Percentiles rank a stretch among this genome's conserved stretches.
Conservation (phyloP, 2,113 vertebrate species). For the Mandrillus leucophaeus region DNA sequence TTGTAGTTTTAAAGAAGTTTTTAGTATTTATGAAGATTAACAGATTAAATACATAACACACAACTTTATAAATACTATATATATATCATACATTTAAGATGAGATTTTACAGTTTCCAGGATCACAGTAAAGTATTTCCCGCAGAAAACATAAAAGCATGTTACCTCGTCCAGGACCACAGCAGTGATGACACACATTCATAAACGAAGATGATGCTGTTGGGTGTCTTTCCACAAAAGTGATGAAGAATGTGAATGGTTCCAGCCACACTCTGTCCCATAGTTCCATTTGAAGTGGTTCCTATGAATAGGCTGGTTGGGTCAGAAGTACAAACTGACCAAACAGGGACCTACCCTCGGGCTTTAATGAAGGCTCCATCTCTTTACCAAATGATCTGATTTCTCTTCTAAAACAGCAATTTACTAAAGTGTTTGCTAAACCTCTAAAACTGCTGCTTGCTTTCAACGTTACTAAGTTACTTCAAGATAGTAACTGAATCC, state of each 20-base stretch:
- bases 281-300: not conserved
- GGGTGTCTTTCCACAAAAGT: not conserved
- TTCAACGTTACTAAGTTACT: slow-evolving; percentile 11
- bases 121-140: not conserved
- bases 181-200: not conserved
- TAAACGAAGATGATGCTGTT: not conserved
- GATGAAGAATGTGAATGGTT: not conserved
- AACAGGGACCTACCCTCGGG: not conserved
- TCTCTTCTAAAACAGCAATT: not conserved
- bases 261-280: not conserved
- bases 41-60: not conserved
- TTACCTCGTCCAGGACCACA: not conserved
- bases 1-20: not conserved
- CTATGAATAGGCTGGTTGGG: not conserved
- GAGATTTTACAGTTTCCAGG: not conserved
- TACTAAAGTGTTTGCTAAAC: slow-evolving; percentile 1
- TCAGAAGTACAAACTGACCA: not conserved
- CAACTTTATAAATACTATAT: not conserved
- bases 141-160: not conserved
- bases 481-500: not conserved
- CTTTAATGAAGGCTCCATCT: not conserved
- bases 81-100: not conserved
- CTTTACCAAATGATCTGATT: not conserved
- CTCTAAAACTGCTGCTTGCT: not conserved
- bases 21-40: slow-evolving; percentile 3